phyloP scores from a whole-genome alignment of 2,888 invertebrate species.

The Mythimna albipuncta region DNA sequence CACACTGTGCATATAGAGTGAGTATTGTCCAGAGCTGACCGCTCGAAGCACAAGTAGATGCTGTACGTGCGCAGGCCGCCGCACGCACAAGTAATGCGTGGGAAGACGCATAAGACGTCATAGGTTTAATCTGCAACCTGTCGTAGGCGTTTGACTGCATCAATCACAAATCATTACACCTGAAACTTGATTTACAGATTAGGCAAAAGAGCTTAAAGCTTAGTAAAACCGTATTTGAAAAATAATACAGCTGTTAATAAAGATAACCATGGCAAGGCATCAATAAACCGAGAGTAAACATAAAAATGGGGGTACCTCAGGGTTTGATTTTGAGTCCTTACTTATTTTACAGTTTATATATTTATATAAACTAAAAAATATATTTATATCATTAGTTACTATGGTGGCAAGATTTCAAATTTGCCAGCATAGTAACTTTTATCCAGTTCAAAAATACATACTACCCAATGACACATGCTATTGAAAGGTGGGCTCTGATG shows the following conservation, averaged over 20 bases:
- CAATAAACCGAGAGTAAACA: not conserved
- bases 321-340: not conserved
- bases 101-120: not conserved
- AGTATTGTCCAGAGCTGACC: conserved; percentile 65
- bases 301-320: not conserved
- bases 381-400: too few species aligned
- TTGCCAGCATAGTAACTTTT: too few species aligned
- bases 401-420: too few species aligned
- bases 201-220: not conserved
- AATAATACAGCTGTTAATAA: not conserved
- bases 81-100: not conserved
- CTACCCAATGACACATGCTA: too few species aligned
- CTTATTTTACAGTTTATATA: not conserved
- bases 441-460: too few species aligned
- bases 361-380: too few species aligned
- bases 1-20: conserved; percentile 95
- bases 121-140: not conserved
- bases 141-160: not conserved
- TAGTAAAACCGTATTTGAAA: not conserved
- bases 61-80: too few species aligned
- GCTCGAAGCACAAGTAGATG: too few species aligned
- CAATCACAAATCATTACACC: not conserved
- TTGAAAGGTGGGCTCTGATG: too few species aligned
- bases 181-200: not conserved
- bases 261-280: not conserved